phyloP scores from a whole-genome alignment of 2,797 vertebrate species.

The Anguilla pacifica region DNA sequence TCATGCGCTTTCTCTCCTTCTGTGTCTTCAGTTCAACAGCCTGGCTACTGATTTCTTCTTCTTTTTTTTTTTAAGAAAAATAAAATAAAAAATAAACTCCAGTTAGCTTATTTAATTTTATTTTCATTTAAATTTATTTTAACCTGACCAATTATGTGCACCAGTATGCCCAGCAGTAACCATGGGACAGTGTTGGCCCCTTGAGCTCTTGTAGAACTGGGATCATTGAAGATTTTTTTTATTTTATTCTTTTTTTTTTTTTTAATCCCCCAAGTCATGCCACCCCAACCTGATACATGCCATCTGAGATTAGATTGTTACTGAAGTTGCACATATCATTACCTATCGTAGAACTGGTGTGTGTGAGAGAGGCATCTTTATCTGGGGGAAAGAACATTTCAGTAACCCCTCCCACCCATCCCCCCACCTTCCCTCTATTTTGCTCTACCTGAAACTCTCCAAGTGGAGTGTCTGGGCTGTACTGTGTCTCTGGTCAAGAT shows the following conservation, averaged over 20 bases:
- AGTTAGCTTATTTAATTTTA: slow-evolving; percentile 34
- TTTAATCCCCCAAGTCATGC: slow-evolving; percentile 47
- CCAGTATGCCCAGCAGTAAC: slow-evolving; percentile 56
- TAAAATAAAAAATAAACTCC: neutral
- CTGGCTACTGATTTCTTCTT: slow-evolving; percentile 57
- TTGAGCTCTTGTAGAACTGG: slow-evolving; percentile 50
- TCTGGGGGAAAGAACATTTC: slow-evolving; percentile 55
- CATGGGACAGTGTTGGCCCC: slow-evolving; percentile 58
- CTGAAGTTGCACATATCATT: slow-evolving; percentile 43
- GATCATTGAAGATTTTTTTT: slow-evolving; percentile 45
- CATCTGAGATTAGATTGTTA: slow-evolving; percentile 69
- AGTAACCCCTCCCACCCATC: slow-evolving; percentile 56
- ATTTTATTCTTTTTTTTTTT: neutral
- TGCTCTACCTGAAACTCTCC: slow-evolving; percentile 51
- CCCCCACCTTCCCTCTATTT: slow-evolving; percentile 21
- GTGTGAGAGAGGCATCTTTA: slow-evolving; percentile 53
- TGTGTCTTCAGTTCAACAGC: slow-evolving; percentile 3
- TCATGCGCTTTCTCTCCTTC: slow-evolving; percentile 5
- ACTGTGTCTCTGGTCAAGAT: slow-evolving; percentile 33
- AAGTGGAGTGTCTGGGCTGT: slow-evolving; percentile 33
- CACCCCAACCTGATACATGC: slow-evolving; percentile 65
- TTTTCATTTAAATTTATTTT: slow-evolving; percentile 47
- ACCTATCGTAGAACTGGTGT: slow-evolving; percentile 27
- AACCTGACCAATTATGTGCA: slow-evolving; percentile 52
- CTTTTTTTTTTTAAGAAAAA: slow-evolving; percentile 56